Conservation (phyloP, 92 coral and sea anemone species). For the Desmophyllum pertusum region DNA sequence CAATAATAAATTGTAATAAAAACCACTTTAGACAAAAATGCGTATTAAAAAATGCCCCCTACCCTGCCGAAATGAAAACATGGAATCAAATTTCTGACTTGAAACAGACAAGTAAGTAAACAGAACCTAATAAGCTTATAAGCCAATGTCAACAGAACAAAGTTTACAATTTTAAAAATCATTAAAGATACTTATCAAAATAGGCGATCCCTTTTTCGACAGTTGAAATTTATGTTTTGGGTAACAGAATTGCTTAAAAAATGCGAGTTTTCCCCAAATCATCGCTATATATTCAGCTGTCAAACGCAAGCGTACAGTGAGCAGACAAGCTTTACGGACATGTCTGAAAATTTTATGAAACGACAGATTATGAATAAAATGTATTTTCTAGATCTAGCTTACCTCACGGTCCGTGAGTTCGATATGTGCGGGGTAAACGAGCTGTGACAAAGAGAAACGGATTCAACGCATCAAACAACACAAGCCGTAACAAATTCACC, state of each 20-base stretch:
- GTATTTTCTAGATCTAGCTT: slow-evolving; percentile 9
- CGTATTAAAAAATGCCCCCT: neutral
- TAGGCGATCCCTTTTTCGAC: too few species aligned
- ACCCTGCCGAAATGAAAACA: neutral
- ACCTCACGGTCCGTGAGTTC: slow-evolving; percentile 98
- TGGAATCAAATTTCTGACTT: neutral
- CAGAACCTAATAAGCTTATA: too few species aligned
- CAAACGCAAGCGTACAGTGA: neutral
- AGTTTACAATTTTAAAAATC: too few species aligned
- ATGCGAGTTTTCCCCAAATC: neutral
- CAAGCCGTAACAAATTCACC: neutral
- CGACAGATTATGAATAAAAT: too few species aligned
- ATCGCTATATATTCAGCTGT: neutral
- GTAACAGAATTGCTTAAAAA: neutral
- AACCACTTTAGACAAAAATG: neutral
- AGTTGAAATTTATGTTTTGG: neutral
- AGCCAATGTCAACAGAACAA: too few species aligned
- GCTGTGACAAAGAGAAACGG: slow-evolving; percentile 44
- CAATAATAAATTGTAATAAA: neutral
- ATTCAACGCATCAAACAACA: slow-evolving; percentile 4
- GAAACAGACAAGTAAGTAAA: neutral
- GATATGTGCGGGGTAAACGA: slow-evolving; percentile 87
- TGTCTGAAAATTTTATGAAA: too few species aligned
- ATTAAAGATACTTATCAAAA: too few species aligned
- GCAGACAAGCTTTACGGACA: too few species aligned